phyloP scores from a whole-genome alignment of 2,888 invertebrate species.

The Plagodis dolabraria region DNA sequence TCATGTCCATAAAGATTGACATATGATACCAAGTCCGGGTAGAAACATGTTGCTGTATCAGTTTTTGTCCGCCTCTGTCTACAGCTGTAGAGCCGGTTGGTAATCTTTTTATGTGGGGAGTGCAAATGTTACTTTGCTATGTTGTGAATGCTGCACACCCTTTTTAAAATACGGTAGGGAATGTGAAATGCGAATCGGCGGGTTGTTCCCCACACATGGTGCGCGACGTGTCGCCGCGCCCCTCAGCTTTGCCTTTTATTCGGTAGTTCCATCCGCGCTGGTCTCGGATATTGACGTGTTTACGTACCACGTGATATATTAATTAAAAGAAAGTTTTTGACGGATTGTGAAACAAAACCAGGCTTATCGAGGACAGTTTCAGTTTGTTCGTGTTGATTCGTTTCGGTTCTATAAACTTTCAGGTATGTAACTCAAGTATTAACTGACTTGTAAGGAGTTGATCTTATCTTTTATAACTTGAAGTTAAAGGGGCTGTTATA shows the following conservation, averaged over 20 bases:
- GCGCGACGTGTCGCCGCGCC: slow-evolving; percentile 60
- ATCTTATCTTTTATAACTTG: slow-evolving; percentile 6
- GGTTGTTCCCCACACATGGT: slow-evolving; percentile 64
- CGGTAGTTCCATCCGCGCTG: slow-evolving; percentile 68
- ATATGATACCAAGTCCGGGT: slow-evolving; percentile 27
- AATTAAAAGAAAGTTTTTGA: slow-evolving; percentile 24
- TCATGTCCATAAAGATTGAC: slow-evolving; percentile 21
- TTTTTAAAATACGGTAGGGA: slow-evolving; percentile 55
- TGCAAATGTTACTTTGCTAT: slow-evolving; percentile 60
- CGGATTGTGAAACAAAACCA: slow-evolving; percentile 19
- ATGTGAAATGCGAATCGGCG: slow-evolving; percentile 59
- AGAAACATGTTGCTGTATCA: slow-evolving; percentile 36
- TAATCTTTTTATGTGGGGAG: slow-evolving; percentile 54
- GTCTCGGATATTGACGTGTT: slow-evolving; percentile 64
- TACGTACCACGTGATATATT: slow-evolving; percentile 37
- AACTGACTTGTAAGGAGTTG: background rate
- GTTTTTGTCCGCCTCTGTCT: slow-evolving; percentile 53
- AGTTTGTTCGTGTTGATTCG: slow-evolving; percentile 24
- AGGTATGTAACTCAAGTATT: slow-evolving; percentile 39
- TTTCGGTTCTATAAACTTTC: slow-evolving; percentile 57
- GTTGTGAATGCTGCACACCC: slow-evolving; percentile 47
- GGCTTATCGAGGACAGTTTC: slow-evolving; percentile 19
- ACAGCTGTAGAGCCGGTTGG: slow-evolving; percentile 64
- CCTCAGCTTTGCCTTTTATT: slow-evolving; percentile 64
- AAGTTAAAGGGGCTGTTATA: background rate